Evolutionary conservation across 2,797 vertebrate genomes (phyloP), one percentile per base, ranked within the genome.

Genomic region (Chiloscyllium punctatum): DNA sequence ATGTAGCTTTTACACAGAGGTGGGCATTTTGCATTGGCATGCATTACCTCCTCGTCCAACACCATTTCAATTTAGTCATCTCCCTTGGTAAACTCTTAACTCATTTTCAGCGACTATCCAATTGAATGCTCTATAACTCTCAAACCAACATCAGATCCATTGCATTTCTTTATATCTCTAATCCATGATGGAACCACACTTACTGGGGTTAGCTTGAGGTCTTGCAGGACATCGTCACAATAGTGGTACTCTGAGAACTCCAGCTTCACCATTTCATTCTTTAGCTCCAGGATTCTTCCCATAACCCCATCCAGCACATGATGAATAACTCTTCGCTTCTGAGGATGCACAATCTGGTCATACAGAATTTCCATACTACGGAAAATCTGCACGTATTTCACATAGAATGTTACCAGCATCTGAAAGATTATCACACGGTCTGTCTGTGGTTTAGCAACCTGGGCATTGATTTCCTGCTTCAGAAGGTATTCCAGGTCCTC

Each of bases 281-380:
- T 99, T 57, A 98, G 96, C 96, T 99, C 98, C 96, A 99, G 96
- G 95, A 99, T 94, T 3, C 98, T 97, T 0, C 98, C 98, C 92
- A 98, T 98, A 95, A 98, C 98, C 0, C 97, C 98, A 0, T 98
- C 98, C 84, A 99, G 97, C 4, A 97, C 96, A 0, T 96, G 97
- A 3, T 96, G 97, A 79, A 98, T 97, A 4, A 97, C 96, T 0
- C 96, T 94, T 1, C 97, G 97, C 92, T 98, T 99, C 97, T 98
- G 98, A 0, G 96, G 97, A 79, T 98, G 98, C 90, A 98, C 30
- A 0, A 98, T 97, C 82, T 98, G 97, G 96, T 98, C 97, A 0
- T 98, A 97, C 71, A 97, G 96, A 0, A 33, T 96, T 96, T 98
- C 98, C 96, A 99, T 95, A 23, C 96, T 97, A 1, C 96, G 96